Percentiles rank a stretch among this genome's conserved stretches.
Evolutionary conservation across 2,113 vertebrate species (phyloP).

Genomic region (Egretta garzetta): DNA sequence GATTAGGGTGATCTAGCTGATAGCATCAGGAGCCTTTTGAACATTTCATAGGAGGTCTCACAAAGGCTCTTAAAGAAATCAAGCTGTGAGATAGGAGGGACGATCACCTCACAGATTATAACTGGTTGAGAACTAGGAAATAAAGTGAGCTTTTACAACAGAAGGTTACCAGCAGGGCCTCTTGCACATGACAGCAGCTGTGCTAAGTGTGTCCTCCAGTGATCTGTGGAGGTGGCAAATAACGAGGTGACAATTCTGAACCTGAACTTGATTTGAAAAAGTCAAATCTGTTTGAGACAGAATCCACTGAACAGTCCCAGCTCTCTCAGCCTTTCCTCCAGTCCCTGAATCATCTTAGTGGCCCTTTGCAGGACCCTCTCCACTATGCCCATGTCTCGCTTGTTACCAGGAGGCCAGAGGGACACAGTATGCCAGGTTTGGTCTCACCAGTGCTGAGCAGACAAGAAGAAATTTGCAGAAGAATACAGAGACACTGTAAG

Average conservation of each 20-base stretch:
- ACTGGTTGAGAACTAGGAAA: background rate
- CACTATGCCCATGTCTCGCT: background rate
- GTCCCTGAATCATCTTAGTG: background rate
- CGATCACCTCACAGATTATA: background rate
- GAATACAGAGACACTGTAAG: background rate
- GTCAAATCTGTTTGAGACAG: background rate
- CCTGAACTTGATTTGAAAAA: background rate
- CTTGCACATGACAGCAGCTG: background rate
- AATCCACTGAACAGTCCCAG: background rate
- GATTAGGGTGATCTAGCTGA: constrained; percentile 45
- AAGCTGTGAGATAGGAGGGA: background rate
- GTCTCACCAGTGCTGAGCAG: background rate
- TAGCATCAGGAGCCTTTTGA: background rate
- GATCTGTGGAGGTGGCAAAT: background rate
- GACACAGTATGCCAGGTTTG: background rate
- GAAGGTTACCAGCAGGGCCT: background rate
- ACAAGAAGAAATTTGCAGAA: background rate
- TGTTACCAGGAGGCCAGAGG: background rate
- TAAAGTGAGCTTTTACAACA: background rate
- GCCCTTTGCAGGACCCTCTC: background rate
- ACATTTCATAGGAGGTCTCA: background rate
- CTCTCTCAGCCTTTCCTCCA: background rate
- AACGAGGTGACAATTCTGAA: background rate
- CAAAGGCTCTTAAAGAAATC: constrained; percentile 17
- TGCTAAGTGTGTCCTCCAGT: background rate